Evolutionary conservation across 2,888 invertebrate genomes (phyloP).

Genomic region (Trichopoda pennipes): DNA sequence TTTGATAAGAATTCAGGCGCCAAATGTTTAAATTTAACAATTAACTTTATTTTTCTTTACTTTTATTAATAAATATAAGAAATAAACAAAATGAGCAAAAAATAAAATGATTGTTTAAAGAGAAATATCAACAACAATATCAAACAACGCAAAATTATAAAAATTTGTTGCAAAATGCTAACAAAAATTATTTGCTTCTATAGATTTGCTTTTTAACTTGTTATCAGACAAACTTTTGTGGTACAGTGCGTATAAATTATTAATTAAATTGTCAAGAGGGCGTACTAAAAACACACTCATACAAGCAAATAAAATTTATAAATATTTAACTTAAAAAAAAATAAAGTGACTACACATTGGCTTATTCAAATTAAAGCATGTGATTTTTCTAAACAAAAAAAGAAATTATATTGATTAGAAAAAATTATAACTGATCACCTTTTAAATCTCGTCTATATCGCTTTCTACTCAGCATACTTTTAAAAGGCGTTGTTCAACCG

Average conservation of each 20-base stretch:
- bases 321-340: too few species aligned
- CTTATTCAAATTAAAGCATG: too few species aligned
- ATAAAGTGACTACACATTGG: too few species aligned
- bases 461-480: too few species aligned
- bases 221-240: slow-evolving; percentile 26
- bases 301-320: neutral
- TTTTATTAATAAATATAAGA: slow-evolving; percentile 12
- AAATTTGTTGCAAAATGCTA: slow-evolving; percentile 34
- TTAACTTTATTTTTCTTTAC: slow-evolving; percentile 20
- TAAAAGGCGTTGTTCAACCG: too few species aligned
- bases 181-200: slow-evolving; percentile 2
- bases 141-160: slow-evolving; percentile 26
- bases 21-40: slow-evolving; percentile 66
- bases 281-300: neutral
- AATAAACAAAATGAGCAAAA: slow-evolving; percentile 12
- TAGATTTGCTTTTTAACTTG: slow-evolving; percentile 22
- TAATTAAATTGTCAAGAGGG: slow-evolving; percentile 39
- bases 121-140: slow-evolving; percentile 1
- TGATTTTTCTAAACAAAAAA: too few species aligned
- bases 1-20: slow-evolving; percentile 69
- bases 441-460: too few species aligned
- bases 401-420: too few species aligned
- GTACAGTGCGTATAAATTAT: slow-evolving; percentile 30
- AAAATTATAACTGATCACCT: too few species aligned
- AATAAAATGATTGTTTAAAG: slow-evolving; percentile 11